Evolutionary conservation across 92 coral and sea anemone species (phyloP).

Genomic region (Zoanthus gigantus): DNA sequence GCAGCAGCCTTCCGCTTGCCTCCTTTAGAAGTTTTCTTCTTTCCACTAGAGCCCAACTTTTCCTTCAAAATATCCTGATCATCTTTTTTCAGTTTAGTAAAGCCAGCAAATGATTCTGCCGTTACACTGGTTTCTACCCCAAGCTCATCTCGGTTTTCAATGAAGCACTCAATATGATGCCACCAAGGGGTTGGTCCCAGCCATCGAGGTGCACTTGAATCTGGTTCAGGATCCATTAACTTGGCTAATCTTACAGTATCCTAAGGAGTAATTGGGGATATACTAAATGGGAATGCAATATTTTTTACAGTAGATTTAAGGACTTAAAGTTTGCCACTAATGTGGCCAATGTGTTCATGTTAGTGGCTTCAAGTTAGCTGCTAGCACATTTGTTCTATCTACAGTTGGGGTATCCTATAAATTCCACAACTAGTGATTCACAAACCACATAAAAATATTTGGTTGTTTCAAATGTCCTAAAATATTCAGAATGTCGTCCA

Average conservation of each 20-base stretch:
- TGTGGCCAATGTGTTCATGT: too few relatives aligned
- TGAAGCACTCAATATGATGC: conserved; percentile 94
- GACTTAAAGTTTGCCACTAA: too few relatives aligned
- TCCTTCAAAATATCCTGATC: conserved; percentile 82
- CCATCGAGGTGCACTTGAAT: conserved; percentile 79
- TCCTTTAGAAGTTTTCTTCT: conserved; percentile 66
- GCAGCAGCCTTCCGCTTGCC: conserved; percentile 72
- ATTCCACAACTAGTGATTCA: too few relatives aligned
- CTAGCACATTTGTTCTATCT: too few relatives aligned
- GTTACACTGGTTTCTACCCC: conserved; percentile 73
- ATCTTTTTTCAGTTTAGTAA: conserved; percentile 74
- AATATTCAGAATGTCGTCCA: too few relatives aligned
- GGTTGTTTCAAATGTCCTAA: too few relatives aligned
- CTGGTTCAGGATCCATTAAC: conserved; percentile 86
- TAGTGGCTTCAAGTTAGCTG: too few relatives aligned
- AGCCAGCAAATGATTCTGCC: conserved; percentile 90
- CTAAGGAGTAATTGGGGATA: conserved; percentile 27
- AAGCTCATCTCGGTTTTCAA: conserved; percentile 69
- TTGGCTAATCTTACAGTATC: conserved; percentile 95
- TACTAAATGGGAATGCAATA: too few relatives aligned
- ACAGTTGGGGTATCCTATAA: too few relatives aligned
- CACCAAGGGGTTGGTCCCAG: conserved; percentile 84
- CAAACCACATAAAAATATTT: too few relatives aligned
- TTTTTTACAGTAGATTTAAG: too few relatives aligned
- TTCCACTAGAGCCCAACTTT: conserved; percentile 76